phyloP scores from a whole-genome alignment of 2,797 vertebrate genomes.

The Coccyzus lansbergi region DNA sequence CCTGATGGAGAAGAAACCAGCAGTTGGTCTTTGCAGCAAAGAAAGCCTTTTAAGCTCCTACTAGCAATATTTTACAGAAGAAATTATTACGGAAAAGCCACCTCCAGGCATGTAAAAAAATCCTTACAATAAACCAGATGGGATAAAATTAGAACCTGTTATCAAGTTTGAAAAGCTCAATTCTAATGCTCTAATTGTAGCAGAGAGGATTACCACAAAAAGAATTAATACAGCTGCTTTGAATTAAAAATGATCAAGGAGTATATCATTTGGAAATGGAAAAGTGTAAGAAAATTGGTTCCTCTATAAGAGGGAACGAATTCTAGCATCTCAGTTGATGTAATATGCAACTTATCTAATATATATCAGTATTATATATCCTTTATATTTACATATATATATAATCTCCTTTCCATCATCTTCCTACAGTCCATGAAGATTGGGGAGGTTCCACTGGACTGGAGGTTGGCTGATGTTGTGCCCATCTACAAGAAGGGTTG shows the following conservation, averaged over 20 bases:
- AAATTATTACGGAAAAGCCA: conserved; percentile 65
- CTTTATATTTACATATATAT: too few species aligned
- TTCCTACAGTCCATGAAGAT: too few species aligned
- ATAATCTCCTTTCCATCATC: too few species aligned
- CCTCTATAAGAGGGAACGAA: conserved; percentile 1
- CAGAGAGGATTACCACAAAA: conserved; percentile 37
- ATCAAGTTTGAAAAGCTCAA: conserved; percentile 66
- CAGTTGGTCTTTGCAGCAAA: conserved; percentile 56
- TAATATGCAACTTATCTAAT: background rate
- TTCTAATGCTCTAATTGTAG: conserved; percentile 66
- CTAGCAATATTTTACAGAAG: conserved; percentile 45
- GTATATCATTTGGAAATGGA: conserved; percentile 19
- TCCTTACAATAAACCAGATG: conserved; percentile 66
- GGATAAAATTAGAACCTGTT: conserved; percentile 69
- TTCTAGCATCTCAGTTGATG: background rate
- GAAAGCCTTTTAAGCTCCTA: conserved; percentile 47
- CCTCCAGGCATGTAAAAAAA: conserved; percentile 23
- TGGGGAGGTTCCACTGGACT: too few species aligned
- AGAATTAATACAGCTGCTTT: conserved; percentile 56
- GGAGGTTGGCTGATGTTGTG: too few species aligned
- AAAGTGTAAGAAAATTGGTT: background rate
- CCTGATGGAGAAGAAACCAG: conserved; percentile 39
- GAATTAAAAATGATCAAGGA: conserved; percentile 61
- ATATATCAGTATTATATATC: background rate
- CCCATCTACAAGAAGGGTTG: too few species aligned